A percentile compares a stretch with the other conserved stretches of the same genome.
These are phyloP conservation scores for Paramormyrops hopkinsi DNA, from an alignment of 2,797 vertebrate species.

Conservation along the genomic window DNA sequence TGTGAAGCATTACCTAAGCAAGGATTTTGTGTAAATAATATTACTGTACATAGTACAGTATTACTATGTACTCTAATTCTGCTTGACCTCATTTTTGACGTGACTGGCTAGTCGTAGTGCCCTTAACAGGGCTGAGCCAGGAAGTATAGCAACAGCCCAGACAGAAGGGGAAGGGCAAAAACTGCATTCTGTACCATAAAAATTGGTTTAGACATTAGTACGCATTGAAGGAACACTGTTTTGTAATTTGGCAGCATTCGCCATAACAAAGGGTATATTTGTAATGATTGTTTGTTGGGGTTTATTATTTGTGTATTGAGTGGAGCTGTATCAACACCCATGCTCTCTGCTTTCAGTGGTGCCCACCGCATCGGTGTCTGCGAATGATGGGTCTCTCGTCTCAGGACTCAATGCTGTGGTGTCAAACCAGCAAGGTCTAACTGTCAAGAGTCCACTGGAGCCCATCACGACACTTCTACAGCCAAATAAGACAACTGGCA, in stretches of 20 bases:
- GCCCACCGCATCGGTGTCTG: slow-evolving; percentile 29
- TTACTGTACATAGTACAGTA: neutral
- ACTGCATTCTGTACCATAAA: neutral
- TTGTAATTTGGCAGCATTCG: neutral
- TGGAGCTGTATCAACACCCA: neutral
- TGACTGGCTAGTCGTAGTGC: neutral
- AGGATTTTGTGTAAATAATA: neutral
- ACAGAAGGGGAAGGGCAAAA: neutral
- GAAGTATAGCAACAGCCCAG: neutral
- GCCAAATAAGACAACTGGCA: neutral
- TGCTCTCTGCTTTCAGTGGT: slow-evolving; percentile 11
- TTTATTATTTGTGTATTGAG: neutral
- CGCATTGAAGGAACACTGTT: neutral
- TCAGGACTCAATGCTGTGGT: neutral
- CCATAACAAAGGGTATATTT: neutral
- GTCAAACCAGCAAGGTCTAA: slow-evolving; percentile 35
- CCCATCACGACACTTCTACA: slow-evolving; percentile 16
- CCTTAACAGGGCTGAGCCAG: neutral
- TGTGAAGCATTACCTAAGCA: neutral
- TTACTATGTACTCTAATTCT: neutral
- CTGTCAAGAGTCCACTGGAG: slow-evolving; percentile 34
- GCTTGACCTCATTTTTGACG: neutral
- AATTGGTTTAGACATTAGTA: neutral
- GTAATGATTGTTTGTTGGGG: neutral
- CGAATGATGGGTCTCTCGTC: slow-evolving; percentile 23